Evolutionary conservation across 2,888 invertebrate species (phyloP), one percentile per base, ranked within the genome.

Genomic region (Trissoscelio sp.): DNA sequence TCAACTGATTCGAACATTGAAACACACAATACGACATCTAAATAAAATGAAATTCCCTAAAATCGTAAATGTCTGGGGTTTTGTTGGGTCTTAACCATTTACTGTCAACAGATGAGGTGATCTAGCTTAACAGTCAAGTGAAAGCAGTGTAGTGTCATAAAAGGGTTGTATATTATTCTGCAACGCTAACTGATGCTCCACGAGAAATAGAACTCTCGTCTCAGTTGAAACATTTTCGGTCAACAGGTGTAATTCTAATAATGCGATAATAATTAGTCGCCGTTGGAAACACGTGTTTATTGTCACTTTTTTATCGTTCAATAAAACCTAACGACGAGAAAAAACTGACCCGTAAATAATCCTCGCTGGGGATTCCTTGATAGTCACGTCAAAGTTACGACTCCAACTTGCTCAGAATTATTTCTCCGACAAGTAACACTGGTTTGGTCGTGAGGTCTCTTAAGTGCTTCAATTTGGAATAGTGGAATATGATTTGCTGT

Each of bases 221-320:
- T 37, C 24, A n/a, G n/a, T 14, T 3, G 34, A 48, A 66, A 42
- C 51, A 42, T 37, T 57, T 67, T 55, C 44, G 60, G 77, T 75
- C 81, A 85, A 84, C 87, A 86, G 85, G 86, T 87, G 85, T 86
- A 87, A 83, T 84, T 81, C 83, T 83, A 81, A 83, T 82, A 79
- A 81, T 81, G 81, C 84, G 85, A 87, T 87, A 86, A 87, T 87
- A 88, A 88, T 88, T 87, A 86, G 84, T 79, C 83, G 84, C 85
- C 83, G 44, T 74, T 66, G 79, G 72, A 60, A 84, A 82, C 83
- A 84, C 73, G 78, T 66, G 79, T 83, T 80, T 79, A 79, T 81
- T 67, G 72, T 73, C 53, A 74, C 55, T 73, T 64, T 64, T 79
- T 74, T 75, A 64, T 74, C 67, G 66, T 58, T 66, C 69, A 53